Percentiles rank a stretch among this genome's conserved stretches.
These are phyloP conservation scores for Dromiciops gliroides DNA, from an alignment of 2,113 vertebrate genomes.

Conservation along the genomic window DNA sequence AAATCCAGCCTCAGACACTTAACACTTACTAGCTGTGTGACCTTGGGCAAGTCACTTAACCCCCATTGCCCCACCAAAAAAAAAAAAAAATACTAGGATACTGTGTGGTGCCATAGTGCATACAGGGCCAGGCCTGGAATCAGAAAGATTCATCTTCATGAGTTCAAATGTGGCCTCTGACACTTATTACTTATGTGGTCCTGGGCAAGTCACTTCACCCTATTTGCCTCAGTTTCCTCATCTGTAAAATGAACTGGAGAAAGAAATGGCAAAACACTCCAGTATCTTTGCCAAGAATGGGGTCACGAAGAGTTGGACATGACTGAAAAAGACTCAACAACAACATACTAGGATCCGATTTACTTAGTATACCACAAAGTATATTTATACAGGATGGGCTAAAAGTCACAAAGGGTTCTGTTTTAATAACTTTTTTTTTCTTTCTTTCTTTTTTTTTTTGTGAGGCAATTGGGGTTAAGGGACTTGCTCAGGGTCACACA, in stretches of 20 bases:
- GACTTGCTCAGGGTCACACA: too few relatives aligned
- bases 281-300: not conserved
- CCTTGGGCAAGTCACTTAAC: too few relatives aligned
- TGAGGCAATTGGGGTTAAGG: too few relatives aligned
- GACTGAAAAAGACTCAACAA: not conserved
- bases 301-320: not conserved
- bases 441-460: too few relatives aligned
- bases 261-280: not conserved
- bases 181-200: not conserved
- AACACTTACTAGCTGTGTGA: too few relatives aligned
- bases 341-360: not conserved
- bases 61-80: too few relatives aligned
- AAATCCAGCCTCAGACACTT: too few relatives aligned
- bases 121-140: not conserved
- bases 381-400: too few relatives aligned
- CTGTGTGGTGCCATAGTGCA: not conserved
- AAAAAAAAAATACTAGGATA: too few relatives aligned
- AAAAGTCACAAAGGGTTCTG: too few relatives aligned
- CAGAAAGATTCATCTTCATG: not conserved
- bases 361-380: not conserved
- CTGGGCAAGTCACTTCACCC: not conserved
- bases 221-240: not conserved
- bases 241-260: not conserved
- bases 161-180: not conserved
- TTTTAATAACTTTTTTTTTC: too few relatives aligned